These are phyloP conservation scores for Corydoras maculifer DNA, from an alignment of 2,113 vertebrate genomes.

Conservation along the genomic window DNA sequence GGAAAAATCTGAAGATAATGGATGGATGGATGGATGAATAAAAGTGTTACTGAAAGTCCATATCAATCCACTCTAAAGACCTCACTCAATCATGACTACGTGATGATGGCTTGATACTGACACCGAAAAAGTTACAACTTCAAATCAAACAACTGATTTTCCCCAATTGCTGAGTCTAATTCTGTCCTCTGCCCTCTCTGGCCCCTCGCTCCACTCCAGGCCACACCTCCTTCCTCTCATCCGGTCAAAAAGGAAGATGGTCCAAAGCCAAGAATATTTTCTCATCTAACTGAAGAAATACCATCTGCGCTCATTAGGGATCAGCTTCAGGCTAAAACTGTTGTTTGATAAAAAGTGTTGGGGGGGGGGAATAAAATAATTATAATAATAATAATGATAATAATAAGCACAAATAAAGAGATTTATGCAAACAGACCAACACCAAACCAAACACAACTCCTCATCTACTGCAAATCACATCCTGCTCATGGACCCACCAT, in stretches of 20 bases:
- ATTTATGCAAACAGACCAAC: no score
- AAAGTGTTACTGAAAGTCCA: no score
- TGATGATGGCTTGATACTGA: no score
- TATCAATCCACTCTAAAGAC: no score
- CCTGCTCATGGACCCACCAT: no score
- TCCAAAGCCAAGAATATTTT: slow-evolving; percentile 39
- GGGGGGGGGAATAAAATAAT: slow-evolving; percentile 29
- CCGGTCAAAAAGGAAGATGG: slow-evolving; percentile 32
- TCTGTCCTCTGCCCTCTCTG: slow-evolving; percentile 26
- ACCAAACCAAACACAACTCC: no score
- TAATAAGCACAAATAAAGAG: no score
- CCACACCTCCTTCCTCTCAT: slow-evolving; percentile 14
- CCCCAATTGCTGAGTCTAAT: slow-evolving; percentile 2
- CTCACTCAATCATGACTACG: no score
- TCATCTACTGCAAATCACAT: no score
- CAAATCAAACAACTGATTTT: slow-evolving; percentile 11
- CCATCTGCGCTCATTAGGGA: slow-evolving; percentile 38
- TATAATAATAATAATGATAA: not conserved
- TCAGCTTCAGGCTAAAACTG: slow-evolving; percentile 33
- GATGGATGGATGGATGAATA: no score
- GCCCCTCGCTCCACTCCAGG: slow-evolving; percentile 6
- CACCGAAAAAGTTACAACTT: not conserved
- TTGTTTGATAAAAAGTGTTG: slow-evolving; percentile 31
- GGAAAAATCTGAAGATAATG: no score
- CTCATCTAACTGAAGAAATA: slow-evolving; percentile 41